Evolutionary conservation across 2,113 vertebrate species (phyloP).

Genomic region (Capreolus pygargus): DNA sequence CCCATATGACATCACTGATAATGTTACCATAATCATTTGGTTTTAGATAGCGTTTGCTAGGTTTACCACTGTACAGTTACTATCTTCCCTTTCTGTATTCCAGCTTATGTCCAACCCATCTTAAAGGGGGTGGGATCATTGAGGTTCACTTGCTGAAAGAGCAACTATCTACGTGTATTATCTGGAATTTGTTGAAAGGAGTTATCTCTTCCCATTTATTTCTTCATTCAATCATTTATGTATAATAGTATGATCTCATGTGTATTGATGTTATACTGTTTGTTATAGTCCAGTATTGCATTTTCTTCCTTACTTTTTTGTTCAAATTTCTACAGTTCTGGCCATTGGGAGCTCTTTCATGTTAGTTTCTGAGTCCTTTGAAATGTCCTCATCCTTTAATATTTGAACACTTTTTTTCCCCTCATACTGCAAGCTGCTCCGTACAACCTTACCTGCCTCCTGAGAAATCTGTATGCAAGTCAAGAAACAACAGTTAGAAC

Average conservation of each 20-base stretch:
- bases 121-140: background rate
- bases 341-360: background rate
- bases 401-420: background rate
- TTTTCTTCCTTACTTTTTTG: background rate
- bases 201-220: background rate
- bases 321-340: background rate
- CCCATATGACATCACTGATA: background rate
- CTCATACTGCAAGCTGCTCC: background rate
- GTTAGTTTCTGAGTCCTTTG: background rate
- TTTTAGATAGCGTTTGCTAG: background rate
- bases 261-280: background rate
- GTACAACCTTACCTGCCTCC: background rate
- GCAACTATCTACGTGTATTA: background rate
- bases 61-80: background rate
- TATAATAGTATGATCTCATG: background rate
- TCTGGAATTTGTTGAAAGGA: background rate
- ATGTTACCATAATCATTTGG: background rate
- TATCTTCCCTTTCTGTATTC: background rate
- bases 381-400: background rate
- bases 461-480: background rate
- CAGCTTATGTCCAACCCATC: background rate
- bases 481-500: background rate
- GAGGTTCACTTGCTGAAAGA: background rate
- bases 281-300: background rate
- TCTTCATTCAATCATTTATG: background rate